A percentile compares a stretch with the other conserved stretches of the same genome.
Evolutionary conservation across 37 sponge, comb jelly and placozoan genomes (phyloP).

Genomic region (Aplysina aerophoba): DNA sequence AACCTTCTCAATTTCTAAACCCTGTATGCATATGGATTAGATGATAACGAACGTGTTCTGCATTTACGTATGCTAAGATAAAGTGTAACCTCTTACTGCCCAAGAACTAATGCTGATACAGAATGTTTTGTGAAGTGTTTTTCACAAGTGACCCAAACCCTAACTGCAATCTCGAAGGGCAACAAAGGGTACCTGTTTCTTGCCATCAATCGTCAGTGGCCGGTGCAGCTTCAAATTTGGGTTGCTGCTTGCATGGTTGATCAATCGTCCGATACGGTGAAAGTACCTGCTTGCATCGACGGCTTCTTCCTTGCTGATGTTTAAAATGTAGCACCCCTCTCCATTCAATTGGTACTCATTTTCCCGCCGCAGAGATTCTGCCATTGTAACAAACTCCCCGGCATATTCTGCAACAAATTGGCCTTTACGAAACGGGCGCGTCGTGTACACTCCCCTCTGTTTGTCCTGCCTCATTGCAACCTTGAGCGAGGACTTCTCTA

Average conservation of each 20-base stretch:
- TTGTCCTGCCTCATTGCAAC: background rate
- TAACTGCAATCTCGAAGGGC: background rate
- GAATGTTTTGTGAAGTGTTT: too few species aligned
- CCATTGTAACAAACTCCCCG: background rate
- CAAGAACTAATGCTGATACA: too few species aligned
- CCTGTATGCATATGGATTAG: too few species aligned
- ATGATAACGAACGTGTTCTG: too few species aligned
- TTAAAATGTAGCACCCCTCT: background rate
- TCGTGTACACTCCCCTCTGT: background rate
- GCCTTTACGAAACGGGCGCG: background rate
- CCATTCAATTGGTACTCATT: background rate
- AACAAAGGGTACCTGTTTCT: background rate
- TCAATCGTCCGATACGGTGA: background rate
- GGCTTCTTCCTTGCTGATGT: background rate
- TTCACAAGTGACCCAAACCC: too few species aligned
- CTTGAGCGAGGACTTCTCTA: background rate
- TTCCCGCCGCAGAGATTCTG: slow-evolving; percentile 1
- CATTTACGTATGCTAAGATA: too few species aligned
- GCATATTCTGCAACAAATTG: slow-evolving; percentile 18
- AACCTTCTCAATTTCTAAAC: too few species aligned
- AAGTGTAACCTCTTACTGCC: too few species aligned
- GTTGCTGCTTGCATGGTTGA: background rate
- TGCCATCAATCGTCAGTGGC: background rate
- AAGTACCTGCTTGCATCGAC: slow-evolving; percentile 16
- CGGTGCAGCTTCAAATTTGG: background rate